These are phyloP conservation scores for Bombylius discolor DNA, from an alignment of 2,888 invertebrate genomes.

Conservation along the genomic window DNA sequence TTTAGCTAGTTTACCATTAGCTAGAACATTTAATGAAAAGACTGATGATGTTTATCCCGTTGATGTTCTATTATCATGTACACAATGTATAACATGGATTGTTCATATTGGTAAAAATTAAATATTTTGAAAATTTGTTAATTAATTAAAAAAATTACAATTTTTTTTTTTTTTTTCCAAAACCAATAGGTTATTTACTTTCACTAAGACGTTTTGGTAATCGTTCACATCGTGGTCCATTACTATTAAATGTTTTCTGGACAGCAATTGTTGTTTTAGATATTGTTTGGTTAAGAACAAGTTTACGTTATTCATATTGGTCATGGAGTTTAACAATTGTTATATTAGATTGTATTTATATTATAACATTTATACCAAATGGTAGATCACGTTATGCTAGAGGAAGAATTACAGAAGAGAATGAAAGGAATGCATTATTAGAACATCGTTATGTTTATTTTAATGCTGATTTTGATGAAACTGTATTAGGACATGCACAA, in stretches of 20 bases:
- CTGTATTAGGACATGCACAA: constrained; percentile 68
- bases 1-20: constrained; percentile 52
- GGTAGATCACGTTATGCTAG: constrained; percentile 36
- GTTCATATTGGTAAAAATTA: constrained; percentile 57
- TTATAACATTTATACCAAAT: constrained; percentile 55
- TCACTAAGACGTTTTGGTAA: constrained; percentile 51
- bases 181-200: constrained; percentile 36
- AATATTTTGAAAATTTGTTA: too few relatives aligned
- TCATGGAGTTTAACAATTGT: constrained; percentile 49
- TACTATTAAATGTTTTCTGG: constrained; percentile 54
- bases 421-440: constrained; percentile 51
- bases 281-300: constrained; percentile 55
- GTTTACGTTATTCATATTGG: constrained; percentile 41
- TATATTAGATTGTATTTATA: constrained; percentile 53
- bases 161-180: too few relatives aligned
- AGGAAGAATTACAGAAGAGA: constrained; percentile 29
- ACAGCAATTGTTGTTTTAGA: constrained; percentile 51
- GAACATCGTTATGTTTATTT: constrained; percentile 48
- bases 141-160: too few relatives aligned
- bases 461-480: constrained; percentile 52
- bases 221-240: constrained; percentile 61
- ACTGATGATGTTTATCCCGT: constrained; percentile 46
- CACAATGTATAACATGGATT: constrained; percentile 66
- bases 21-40: constrained; percentile 52
- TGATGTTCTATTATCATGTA: constrained; percentile 56